Conservation (phyloP, 2,113 vertebrate genomes). For the Rhombomys opimus region DNA sequence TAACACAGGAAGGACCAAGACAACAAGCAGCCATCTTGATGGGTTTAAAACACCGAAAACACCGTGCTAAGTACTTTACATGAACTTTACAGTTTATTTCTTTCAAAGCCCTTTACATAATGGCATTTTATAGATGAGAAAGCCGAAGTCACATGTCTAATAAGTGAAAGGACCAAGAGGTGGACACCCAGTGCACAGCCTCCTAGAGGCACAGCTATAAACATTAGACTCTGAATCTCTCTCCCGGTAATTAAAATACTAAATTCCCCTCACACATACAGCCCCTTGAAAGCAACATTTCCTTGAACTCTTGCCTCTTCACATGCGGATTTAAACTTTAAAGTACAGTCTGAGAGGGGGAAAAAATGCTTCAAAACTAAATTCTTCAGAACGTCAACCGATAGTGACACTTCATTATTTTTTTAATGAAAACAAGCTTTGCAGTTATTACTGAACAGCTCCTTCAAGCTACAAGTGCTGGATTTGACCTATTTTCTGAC, state of each 20-base stretch:
- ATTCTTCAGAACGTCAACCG: slow-evolving; percentile 56
- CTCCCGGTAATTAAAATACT: slow-evolving; percentile 33
- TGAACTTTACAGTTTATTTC: neutral
- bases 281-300: slow-evolving; percentile 48
- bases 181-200: neutral
- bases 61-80: neutral
- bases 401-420: slow-evolving; percentile 41
- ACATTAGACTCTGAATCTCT: neutral
- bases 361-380: slow-evolving; percentile 66
- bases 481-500: slow-evolving; percentile 72
- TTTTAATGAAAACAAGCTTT: slow-evolving; percentile 65
- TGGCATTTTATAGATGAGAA: slow-evolving; percentile 35
- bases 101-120: neutral
- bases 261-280: neutral
- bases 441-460: slow-evolving; percentile 71
- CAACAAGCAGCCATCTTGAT: neutral
- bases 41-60: neutral
- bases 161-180: neutral
- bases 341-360: slow-evolving; percentile 45
- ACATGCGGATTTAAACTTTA: slow-evolving; percentile 55
- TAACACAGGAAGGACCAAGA: neutral
- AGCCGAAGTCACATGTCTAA: neutral
- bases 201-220: neutral
- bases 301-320: slow-evolving; percentile 60
- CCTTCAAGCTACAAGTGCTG: slow-evolving; percentile 67